phyloP scores from a whole-genome alignment of 92 coral and sea anemone species.

The Pocillopora meandrina region DNA sequence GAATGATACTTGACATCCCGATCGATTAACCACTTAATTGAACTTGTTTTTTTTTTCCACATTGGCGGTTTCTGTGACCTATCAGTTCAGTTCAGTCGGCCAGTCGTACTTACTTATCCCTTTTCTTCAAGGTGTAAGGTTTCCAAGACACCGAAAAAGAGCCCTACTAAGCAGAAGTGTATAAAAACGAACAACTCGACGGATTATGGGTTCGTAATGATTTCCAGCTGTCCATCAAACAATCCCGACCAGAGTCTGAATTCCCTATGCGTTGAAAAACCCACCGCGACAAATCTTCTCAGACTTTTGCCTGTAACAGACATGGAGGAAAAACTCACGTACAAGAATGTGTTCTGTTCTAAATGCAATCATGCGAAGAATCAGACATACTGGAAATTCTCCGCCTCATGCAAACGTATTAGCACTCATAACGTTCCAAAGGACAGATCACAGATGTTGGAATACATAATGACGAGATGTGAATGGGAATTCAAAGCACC shows the following conservation, averaged over 20 bases:
- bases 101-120: no score
- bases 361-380: conserved; percentile 9
- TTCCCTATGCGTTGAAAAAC: conserved; percentile 1
- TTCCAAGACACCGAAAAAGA: no score
- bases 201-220: conserved; percentile 12
- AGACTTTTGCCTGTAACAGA: conserved; percentile 26
- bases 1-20: no score
- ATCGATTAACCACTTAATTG: no score
- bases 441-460: conserved; percentile 17
- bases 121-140: no score
- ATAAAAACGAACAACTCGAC: background rate
- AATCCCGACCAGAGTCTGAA: conserved; percentile 2
- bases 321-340: background rate
- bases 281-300: background rate
- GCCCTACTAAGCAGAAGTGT: background rate
- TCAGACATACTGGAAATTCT: conserved; percentile 17
- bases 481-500: background rate
- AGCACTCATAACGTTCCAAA: background rate
- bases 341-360: conserved; percentile 38
- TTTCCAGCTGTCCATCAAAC: conserved; percentile 10
- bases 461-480: background rate
- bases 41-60: no score
- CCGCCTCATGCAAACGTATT: conserved; percentile 7
- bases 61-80: no score
- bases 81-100: no score